These are phyloP conservation scores for Oscarella lobularis DNA, from an alignment of 37 sponge, comb jelly and placozoan genomes.

Conservation along the genomic window DNA sequence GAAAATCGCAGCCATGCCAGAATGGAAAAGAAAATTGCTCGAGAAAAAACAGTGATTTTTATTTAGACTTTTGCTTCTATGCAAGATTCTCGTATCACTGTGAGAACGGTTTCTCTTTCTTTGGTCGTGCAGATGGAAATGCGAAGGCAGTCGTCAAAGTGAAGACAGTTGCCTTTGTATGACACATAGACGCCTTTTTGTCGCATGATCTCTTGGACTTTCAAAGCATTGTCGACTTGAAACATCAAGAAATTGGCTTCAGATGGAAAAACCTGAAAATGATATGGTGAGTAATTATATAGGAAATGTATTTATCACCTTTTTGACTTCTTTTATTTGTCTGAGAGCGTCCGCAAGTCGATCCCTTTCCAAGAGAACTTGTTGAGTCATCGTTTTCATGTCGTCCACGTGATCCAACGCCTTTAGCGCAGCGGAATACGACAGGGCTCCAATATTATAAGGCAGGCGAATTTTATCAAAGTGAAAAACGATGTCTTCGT, in stretches of 20 bases:
- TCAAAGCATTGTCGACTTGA: neutral
- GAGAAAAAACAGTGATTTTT: constrained; percentile 34
- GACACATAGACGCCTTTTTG: neutral
- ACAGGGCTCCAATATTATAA: neutral
- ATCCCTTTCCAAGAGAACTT: neutral
- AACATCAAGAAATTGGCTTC: neutral
- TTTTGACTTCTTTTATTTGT: neutral
- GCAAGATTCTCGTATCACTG: too few relatives aligned
- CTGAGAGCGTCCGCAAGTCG: neutral
- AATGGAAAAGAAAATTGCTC: constrained; percentile 64
- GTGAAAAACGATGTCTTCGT: neutral
- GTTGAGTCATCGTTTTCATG: neutral
- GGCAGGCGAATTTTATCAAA: neutral
- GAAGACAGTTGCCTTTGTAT: neutral
- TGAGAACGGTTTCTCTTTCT: neutral
- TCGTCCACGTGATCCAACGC: neutral
- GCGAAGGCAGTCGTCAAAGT: neutral
- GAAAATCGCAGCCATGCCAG: constrained; percentile 64
- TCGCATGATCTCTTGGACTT: neutral
- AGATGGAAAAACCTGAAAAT: neutral
- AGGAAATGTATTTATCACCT: neutral
- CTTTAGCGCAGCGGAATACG: neutral
- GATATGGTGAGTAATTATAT: neutral
- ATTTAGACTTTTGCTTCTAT: too few relatives aligned
- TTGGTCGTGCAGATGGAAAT: neutral